phyloP scores from a whole-genome alignment of 2,797 vertebrate genomes.

The Esox masquinongy region DNA sequence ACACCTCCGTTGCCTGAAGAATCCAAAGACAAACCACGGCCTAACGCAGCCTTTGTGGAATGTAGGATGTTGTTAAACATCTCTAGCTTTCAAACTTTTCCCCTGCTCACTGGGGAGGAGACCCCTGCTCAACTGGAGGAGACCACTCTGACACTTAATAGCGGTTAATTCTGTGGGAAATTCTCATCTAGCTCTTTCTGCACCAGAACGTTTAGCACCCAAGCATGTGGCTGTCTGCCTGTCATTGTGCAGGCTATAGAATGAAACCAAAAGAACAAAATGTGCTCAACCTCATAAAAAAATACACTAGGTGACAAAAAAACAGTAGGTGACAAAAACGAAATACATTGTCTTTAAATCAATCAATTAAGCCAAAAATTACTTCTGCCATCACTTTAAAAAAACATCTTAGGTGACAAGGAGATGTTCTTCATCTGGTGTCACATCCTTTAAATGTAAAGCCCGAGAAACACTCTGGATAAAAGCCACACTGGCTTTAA shows the following conservation, averaged over 20 bases:
- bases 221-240: background rate
- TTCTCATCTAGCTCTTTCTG: background rate
- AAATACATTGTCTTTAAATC: background rate
- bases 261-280: too few species aligned
- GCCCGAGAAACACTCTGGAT: constrained; percentile 46
- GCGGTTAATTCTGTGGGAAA: background rate
- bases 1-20: too few species aligned
- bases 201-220: background rate
- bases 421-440: constrained; percentile 4
- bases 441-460: constrained; percentile 32
- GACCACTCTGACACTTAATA: background rate
- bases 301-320: too few species aligned
- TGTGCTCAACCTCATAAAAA: too few species aligned
- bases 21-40: too few species aligned
- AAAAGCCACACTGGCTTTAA: constrained; percentile 52
- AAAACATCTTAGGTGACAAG: background rate
- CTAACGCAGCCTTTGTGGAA: too few species aligned
- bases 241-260: background rate
- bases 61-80: background rate
- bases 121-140: too few species aligned
- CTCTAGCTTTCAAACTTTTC: too few species aligned
- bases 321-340: too few species aligned
- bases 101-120: too few species aligned
- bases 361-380: background rate
- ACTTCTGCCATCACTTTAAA: background rate